A percentile compares a stretch with the other conserved stretches of the same genome.
Conservation (phyloP, 2,888 invertebrate species). For the Coleophora deauratella region DNA sequence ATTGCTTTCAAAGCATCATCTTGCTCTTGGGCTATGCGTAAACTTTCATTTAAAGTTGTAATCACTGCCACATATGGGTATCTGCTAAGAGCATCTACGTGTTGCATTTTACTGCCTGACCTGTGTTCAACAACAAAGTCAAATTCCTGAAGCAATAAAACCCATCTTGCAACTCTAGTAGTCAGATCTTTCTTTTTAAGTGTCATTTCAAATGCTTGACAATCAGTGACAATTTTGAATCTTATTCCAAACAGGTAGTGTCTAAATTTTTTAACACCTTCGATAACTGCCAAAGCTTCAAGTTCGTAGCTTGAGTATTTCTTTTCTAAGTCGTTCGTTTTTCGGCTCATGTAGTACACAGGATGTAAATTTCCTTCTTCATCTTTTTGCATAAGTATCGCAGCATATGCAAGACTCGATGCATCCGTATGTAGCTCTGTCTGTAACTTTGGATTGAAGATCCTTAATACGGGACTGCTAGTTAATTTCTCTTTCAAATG, state of each 20-base stretch:
- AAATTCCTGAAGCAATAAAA: conserved; percentile 13
- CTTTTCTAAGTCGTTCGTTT: too few species aligned
- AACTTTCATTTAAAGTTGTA: conserved; percentile 5
- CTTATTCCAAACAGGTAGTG: too few species aligned
- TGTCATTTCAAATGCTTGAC: conserved; percentile 9
- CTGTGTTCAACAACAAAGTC: conserved; percentile 13
- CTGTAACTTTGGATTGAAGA: conserved; percentile 9
- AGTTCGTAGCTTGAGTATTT: conserved; percentile 17
- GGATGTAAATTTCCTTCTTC: conserved; percentile 14
- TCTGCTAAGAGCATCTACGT: conserved; percentile 17
- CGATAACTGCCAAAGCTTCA: too few species aligned
- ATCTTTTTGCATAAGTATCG: conserved; percentile 16
- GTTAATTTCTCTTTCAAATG: conserved; percentile 9
- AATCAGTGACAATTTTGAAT: too few species aligned
- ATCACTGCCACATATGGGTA: conserved; percentile 3
- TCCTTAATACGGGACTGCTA: conserved; percentile 10
- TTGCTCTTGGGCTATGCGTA: conserved; percentile 14
- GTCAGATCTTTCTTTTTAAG: too few species aligned
- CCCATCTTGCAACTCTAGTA: too few species aligned
- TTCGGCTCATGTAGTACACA: too few species aligned
- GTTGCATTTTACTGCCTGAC: conserved; percentile 11
- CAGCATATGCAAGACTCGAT: too few species aligned
- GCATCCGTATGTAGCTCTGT: conserved; percentile 21
- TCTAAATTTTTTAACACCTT: too few species aligned
- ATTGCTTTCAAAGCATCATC: conserved; percentile 19